phyloP scores from a whole-genome alignment of 2,888 invertebrate genomes.

The Eupithecia subumbrata region DNA sequence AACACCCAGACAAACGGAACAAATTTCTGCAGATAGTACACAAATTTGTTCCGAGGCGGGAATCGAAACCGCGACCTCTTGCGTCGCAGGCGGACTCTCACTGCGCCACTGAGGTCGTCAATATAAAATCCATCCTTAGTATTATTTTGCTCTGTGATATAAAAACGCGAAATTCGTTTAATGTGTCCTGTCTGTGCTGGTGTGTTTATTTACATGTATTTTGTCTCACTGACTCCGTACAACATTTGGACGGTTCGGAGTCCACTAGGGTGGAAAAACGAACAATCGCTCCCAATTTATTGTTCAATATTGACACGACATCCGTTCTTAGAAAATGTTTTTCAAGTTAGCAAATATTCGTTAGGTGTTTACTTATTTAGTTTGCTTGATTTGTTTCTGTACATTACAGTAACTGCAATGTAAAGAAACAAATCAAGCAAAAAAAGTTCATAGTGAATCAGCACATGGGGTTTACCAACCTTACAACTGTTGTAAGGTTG shows the following conservation, averaged over 20 bases:
- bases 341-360: slow-evolving; percentile 42
- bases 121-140: too few species aligned
- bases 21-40: too few species aligned
- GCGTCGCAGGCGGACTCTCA: too few species aligned
- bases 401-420: not conserved
- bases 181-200: slow-evolving; percentile 23
- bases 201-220: slow-evolving; percentile 46
- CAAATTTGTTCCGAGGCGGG: too few species aligned
- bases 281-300: slow-evolving; percentile 48
- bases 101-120: too few species aligned
- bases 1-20: too few species aligned
- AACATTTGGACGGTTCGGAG: slow-evolving; percentile 49
- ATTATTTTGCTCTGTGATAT: too few species aligned
- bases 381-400: slow-evolving; percentile 17
- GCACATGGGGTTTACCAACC: too few species aligned
- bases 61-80: too few species aligned
- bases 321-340: slow-evolving; percentile 39
- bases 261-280: slow-evolving; percentile 51
- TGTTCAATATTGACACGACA: slow-evolving; percentile 45
- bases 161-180: not conserved
- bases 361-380: slow-evolving; percentile 19
- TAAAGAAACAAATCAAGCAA: too few species aligned
- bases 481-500: not conserved
- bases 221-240: slow-evolving; percentile 46
- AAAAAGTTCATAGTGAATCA: too few species aligned